Base-by-base conservation (phyloP, 2,797 vertebrate genomes). In the Sebastiscus tertius region DNA sequence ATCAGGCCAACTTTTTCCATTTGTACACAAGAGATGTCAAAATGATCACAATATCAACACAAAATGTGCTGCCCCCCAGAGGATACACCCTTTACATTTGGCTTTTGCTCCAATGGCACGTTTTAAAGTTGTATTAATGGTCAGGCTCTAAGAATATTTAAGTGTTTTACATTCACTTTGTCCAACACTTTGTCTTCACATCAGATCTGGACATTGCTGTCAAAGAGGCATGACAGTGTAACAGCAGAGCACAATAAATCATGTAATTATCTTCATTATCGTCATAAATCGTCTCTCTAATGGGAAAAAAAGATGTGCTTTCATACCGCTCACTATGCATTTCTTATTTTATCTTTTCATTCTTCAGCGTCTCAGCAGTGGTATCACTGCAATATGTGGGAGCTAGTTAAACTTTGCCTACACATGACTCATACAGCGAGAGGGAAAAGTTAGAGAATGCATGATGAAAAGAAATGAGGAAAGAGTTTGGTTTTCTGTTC, bases 371-470 rank as follows among this genome's bases (percentile, higher is more conserved):
- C n/a, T 64, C 60, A 67, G 58, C 65, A 72, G 71, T 65, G 39
- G 66, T 55, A 39, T 61, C 34, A 66, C 34, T 61, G 65, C 65
- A 71, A 72, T 61, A 52, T 36, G 82, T 80, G 70, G 76, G 77
- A 72, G 11, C 65, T 33, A 4, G 63, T 64, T 79, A 62, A 77
- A 79, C 22, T 71, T 75, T 52, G 36, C 69, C 64, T 49, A 61
- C 72, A 26, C 31, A 52, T 79, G 75, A 84, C n/a, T 82, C 61
- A 79, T 69, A 11, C 56, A 62, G 63, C 36, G 62, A 61, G 26
- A 71, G 13, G 63, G 27, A 71, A 61, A 52, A 77, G 61, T 71
- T 71, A 10, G 4, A 70, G 31, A 61, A 69, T 42, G 18, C 8
- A 31, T 6, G 27, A 69, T 59, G 27, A 62, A 76, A 72, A 75